A percentile compares a stretch with the other conserved stretches of the same genome.
phyloP scores from a whole-genome alignment of 2,797 vertebrate species.

The Hippocampus kuda region DNA sequence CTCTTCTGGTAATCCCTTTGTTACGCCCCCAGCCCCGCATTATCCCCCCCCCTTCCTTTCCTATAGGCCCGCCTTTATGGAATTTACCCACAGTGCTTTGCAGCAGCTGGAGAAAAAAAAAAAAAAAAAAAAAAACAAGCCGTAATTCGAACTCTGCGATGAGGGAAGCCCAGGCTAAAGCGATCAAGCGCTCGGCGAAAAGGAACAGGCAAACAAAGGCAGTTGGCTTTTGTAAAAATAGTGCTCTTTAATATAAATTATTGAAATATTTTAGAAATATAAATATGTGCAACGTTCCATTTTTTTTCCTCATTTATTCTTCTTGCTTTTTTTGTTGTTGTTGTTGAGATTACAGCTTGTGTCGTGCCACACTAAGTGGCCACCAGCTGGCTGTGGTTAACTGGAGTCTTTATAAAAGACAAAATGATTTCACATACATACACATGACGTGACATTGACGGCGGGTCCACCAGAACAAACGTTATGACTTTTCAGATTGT shows the following conservation, averaged over 20 bases:
- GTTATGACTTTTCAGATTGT: neutral
- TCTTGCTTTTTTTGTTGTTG: constrained; percentile 56
- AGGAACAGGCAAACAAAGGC: constrained; percentile 48
- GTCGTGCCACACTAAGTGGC: constrained; percentile 78
- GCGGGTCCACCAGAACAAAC: constrained; percentile 5
- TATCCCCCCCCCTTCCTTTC: neutral
- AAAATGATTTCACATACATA: constrained; percentile 52
- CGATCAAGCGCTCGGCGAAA: constrained; percentile 32
- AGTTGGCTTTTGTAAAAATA: constrained; percentile 93
- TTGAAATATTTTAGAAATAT: constrained; percentile 98
- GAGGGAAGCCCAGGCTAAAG: constrained; percentile 37
- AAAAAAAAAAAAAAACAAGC: constrained; percentile 34
- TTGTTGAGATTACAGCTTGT: constrained; percentile 86
- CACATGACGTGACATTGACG: constrained; percentile 55
- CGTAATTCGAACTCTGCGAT: constrained; percentile 33
- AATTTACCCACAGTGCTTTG: constrained; percentile 45
- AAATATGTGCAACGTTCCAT: constrained; percentile 99
- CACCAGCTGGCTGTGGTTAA: constrained; percentile 58
- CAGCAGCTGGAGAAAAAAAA: constrained; percentile 11
- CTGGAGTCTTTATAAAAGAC: constrained; percentile 97
- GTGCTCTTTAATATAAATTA: constrained; percentile 99
- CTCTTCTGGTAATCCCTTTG: constrained; percentile 54
- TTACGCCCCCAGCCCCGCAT: constrained; percentile 18
- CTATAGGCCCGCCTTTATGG: constrained; percentile 29
- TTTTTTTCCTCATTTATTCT: constrained; percentile 64